These are phyloP conservation scores for Rhinoptilus africanus DNA, from an alignment of 2,113 vertebrate genomes.

Conservation along the genomic window DNA sequence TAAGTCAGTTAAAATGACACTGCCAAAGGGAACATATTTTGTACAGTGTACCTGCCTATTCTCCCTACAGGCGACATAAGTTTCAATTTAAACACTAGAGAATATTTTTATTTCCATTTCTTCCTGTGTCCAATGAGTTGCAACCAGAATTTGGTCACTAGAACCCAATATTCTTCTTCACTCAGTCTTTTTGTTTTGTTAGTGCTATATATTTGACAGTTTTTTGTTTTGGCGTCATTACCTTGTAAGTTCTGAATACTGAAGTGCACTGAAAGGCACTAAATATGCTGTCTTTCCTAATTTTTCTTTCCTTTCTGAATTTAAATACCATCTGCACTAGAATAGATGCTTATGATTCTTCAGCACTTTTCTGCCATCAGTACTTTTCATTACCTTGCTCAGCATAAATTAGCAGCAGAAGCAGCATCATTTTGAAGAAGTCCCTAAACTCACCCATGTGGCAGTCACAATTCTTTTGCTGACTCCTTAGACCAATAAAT, in stretches of 20 bases:
- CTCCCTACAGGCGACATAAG: not conserved
- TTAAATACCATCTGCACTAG: constrained; percentile 15
- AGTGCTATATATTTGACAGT: not conserved
- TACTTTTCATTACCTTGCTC: constrained; percentile 31
- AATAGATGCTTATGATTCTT: constrained; percentile 9
- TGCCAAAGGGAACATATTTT: not conserved
- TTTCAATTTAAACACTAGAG: not conserved
- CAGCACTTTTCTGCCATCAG: constrained; percentile 5
- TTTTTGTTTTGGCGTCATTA: not conserved
- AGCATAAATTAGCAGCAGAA: constrained; percentile 40
- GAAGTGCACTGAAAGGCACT: not conserved
- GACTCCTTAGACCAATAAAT: not conserved
- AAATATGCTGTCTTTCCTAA: not conserved
- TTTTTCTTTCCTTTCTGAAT: not conserved
- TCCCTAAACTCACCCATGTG: not conserved
- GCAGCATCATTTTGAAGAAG: constrained; percentile 11
- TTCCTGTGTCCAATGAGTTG: not conserved
- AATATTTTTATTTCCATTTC: not conserved
- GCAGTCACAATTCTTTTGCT: constrained; percentile 10
- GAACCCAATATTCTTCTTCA: not conserved
- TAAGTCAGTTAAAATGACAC: not conserved
- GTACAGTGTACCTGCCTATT: not conserved
- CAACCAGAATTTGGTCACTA: not conserved
- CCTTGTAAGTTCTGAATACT: not conserved
- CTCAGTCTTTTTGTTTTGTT: not conserved